Evolutionary conservation across 2,113 vertebrate genomes (phyloP).

Genomic region (Pedionomus torquatus): DNA sequence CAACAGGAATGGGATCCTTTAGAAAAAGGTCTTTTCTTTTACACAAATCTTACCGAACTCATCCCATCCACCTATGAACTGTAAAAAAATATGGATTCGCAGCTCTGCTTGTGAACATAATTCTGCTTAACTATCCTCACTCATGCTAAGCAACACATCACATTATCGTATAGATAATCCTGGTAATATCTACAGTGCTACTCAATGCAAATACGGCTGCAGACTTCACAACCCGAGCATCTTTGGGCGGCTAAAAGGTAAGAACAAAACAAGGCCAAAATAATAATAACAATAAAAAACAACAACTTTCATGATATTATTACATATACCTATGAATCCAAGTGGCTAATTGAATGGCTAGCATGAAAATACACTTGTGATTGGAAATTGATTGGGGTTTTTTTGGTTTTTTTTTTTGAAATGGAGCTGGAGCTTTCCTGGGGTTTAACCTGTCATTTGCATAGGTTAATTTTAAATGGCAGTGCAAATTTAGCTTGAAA

Average conservation of each 20-base stretch:
- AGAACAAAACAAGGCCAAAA: background rate
- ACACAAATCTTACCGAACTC: background rate
- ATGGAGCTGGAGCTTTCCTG: slow-evolving; percentile 60
- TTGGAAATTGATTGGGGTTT: slow-evolving; percentile 69
- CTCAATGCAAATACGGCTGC: background rate
- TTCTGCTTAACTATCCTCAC: background rate
- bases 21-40: background rate
- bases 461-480: slow-evolving; percentile 97
- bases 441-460: slow-evolving; percentile 86
- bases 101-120: background rate
- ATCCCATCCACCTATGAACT: background rate
- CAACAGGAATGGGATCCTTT: background rate
- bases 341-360: slow-evolving; percentile 45
- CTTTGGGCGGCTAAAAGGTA: background rate
- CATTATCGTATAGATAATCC: background rate
- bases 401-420: slow-evolving; percentile 51
- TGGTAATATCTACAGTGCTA: background rate
- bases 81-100: background rate
- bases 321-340: slow-evolving; percentile 23
- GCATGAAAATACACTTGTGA: slow-evolving; percentile 58
- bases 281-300: no score
- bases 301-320: background rate
- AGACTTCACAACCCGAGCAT: background rate
- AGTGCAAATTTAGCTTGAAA: slow-evolving; percentile 94
- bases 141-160: background rate